These are phyloP conservation scores for Ceratosolen solmsi DNA, from an alignment of 1,140 invertebrate genomes.

Conservation along the genomic window DNA sequence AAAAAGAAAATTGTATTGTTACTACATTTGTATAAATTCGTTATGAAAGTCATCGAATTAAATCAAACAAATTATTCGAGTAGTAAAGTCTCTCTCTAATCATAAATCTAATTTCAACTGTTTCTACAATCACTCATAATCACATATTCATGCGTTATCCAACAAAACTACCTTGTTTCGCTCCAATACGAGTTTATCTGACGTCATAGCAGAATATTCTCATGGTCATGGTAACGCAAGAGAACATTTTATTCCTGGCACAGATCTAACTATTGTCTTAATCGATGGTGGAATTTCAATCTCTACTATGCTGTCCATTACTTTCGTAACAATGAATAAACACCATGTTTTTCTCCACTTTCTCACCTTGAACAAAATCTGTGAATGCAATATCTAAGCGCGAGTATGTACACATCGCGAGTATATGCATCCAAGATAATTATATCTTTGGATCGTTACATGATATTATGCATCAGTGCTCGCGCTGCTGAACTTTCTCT, in stretches of 20 bases:
- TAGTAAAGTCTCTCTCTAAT: neutral
- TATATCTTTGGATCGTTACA: slow-evolving; percentile 11
- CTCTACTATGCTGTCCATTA: neutral
- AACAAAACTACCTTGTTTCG: neutral
- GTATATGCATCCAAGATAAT: neutral
- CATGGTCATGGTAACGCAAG: slow-evolving; percentile 19
- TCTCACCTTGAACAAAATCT: slow-evolving; percentile 24
- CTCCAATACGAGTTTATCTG: neutral
- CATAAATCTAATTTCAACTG: neutral
- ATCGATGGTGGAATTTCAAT: neutral
- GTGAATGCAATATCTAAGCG: slow-evolving; percentile 7
- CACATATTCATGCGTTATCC: neutral
- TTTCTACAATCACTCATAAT: neutral
- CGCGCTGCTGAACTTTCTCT: neutral
- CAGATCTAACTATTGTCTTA: neutral
- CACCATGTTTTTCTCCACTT: neutral
- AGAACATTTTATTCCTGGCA: neutral
- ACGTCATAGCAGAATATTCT: slow-evolving; percentile 5
- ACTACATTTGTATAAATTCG: too few species aligned
- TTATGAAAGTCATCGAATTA: too few species aligned
- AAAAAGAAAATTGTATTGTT: too few species aligned
- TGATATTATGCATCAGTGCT: neutral
- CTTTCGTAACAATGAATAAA: slow-evolving; percentile 23
- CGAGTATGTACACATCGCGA: neutral
- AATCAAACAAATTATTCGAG: too few species aligned